phyloP scores from a whole-genome alignment of 2,888 invertebrate genomes.

The Linyphia triangularis region DNA sequence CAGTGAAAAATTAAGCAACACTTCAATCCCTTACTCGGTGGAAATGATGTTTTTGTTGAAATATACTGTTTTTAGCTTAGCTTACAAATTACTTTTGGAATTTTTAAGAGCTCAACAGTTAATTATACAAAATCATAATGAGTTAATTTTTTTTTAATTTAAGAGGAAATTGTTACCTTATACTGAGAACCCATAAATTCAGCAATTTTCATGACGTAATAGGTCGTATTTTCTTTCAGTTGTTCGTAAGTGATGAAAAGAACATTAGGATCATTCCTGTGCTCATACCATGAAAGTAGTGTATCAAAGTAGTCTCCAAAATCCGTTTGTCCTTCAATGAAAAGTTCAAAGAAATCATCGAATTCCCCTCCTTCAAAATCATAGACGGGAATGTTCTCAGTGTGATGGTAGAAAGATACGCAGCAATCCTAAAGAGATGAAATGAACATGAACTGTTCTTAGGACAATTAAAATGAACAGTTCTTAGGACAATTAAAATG shows the following conservation, averaged over 20 bases:
- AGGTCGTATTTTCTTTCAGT: slow-evolving; percentile 78
- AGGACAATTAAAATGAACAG: no score
- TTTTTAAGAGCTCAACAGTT: not conserved
- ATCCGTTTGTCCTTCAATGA: slow-evolving; percentile 79
- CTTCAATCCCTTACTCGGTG: no score
- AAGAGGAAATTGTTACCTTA: slow-evolving; percentile 54
- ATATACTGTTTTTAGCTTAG: not conserved
- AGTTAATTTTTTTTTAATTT: not conserved
- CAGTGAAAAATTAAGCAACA: no score
- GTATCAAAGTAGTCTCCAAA: slow-evolving; percentile 75
- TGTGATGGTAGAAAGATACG: slow-evolving; percentile 80
- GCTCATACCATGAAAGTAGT: slow-evolving; percentile 74
- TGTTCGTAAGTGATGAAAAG: slow-evolving; percentile 80
- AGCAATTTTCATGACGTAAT: slow-evolving; percentile 76
- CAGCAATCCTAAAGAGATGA: slow-evolving; percentile 79
- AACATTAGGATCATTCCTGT: slow-evolving; percentile 78
- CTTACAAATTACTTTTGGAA: no score
- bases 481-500: no score
- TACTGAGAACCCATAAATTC: slow-evolving; percentile 75
- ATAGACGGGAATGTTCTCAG: slow-evolving; percentile 22
- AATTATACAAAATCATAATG: not conserved
- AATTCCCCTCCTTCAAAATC: slow-evolving; percentile 73
- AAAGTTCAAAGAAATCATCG: slow-evolving; percentile 80
- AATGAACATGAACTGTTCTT: no score
- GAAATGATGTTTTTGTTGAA: no score